Percentiles rank a stretch among this genome's conserved stretches.
These are phyloP conservation scores for Neodiprion lecontei DNA, from an alignment of 1,140 invertebrate genomes.

Conservation along the genomic window DNA sequence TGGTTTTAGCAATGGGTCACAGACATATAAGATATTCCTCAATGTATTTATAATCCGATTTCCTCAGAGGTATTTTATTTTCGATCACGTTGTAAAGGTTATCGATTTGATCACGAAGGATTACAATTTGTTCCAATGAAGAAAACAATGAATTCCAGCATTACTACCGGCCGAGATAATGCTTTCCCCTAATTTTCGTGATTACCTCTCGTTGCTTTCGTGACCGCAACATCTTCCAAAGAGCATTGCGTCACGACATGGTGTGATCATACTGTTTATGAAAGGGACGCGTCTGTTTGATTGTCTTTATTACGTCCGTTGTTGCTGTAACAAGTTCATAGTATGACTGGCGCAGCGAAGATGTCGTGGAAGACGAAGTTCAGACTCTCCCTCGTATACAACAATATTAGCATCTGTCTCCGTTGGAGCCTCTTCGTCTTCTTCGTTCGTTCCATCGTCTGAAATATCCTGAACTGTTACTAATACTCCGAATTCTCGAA, in stretches of 20 bases:
- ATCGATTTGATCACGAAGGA: constrained; percentile 8
- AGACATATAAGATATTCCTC: constrained; percentile 21
- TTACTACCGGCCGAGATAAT: constrained; percentile 24
- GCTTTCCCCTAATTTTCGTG: constrained; percentile 18
- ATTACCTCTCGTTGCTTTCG: constrained; percentile 24
- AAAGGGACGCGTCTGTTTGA: constrained; percentile 1
- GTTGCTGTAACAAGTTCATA: no score
- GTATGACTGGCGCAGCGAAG: no score
- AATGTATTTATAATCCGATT: constrained; percentile 17
- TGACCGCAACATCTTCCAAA: constrained; percentile 25
- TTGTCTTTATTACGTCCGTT: background rate
- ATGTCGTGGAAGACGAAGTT: constrained; percentile 12
- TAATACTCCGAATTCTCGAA: constrained; percentile 21
- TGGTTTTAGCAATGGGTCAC: background rate
- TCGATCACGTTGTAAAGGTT: constrained; percentile 2
- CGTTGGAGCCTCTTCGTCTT: constrained; percentile 13
- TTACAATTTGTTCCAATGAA: constrained; percentile 21
- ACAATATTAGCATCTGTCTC: background rate
- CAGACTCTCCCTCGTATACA: background rate
- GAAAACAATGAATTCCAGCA: constrained; percentile 34
- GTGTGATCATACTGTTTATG: background rate
- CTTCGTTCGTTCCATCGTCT: constrained; percentile 13
- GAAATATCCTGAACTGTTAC: constrained; percentile 15
- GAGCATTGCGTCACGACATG: constrained; percentile 22
- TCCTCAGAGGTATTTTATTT: constrained; percentile 9